Percentiles rank a stretch among this genome's conserved stretches.
Conservation (phyloP, 1,140 invertebrate species). For the Vanessa tameamea region DNA sequence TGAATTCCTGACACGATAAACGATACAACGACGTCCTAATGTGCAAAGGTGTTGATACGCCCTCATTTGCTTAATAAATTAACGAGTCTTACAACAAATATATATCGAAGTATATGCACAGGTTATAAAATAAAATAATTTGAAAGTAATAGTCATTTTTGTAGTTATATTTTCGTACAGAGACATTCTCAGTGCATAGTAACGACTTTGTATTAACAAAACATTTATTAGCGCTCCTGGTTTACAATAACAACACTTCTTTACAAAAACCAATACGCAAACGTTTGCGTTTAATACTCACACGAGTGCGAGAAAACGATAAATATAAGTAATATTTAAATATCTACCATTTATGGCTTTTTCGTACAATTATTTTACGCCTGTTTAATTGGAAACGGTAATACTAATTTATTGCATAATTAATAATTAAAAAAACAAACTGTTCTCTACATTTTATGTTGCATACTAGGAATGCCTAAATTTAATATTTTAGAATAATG, state of each 20-base stretch:
- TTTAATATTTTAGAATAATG: no score
- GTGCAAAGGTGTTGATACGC: constrained; percentile 28
- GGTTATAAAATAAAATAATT: no score
- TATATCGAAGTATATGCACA: no score
- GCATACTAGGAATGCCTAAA: background rate
- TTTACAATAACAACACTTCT: no score
- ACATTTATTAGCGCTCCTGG: no score
- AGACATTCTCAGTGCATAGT: no score
- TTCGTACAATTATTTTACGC: background rate
- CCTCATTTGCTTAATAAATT: constrained; percentile 21
- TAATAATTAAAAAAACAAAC: background rate
- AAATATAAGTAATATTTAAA: background rate
- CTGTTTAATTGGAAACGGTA: background rate
- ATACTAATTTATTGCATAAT: background rate
- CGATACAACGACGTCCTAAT: constrained; percentile 28
- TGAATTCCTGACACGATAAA: constrained; percentile 16
- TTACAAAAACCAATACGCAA: no score
- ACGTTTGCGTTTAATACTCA: no score
- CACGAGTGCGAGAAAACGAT: background rate
- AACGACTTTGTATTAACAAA: no score
- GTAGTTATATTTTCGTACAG: no score
- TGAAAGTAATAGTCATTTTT: no score
- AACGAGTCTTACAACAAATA: constrained; percentile 5
- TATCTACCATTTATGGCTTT: background rate
- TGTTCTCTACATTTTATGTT: background rate